Evolutionary conservation across 2,888 invertebrate species (phyloP).

Genomic region (Chrysotoxum bicinctum): DNA sequence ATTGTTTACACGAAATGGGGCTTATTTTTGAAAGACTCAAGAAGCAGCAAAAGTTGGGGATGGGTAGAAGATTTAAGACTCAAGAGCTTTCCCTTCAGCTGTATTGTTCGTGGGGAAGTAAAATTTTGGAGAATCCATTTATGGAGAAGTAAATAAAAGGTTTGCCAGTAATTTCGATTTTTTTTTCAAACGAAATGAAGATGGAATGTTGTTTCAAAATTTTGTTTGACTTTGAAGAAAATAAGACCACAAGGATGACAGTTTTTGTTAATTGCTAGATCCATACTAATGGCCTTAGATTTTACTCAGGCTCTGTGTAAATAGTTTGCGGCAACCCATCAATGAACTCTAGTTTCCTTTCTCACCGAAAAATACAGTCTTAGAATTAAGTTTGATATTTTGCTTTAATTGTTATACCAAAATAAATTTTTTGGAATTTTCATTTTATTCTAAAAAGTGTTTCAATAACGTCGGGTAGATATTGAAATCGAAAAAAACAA

Average conservation of each 20-base stretch:
- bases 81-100: slow-evolving; percentile 28
- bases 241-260: not conserved
- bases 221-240: not conserved
- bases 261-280: not conserved
- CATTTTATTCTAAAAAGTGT: no score
- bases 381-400: no score
- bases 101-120: slow-evolving; percentile 1
- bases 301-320: no score
- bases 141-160: slow-evolving; percentile 21
- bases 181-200: not conserved
- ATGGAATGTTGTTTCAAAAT: not conserved
- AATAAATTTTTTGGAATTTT: no score
- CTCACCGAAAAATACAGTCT: no score
- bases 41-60: not conserved
- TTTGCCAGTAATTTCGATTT: not conserved
- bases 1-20: slow-evolving; percentile 61
- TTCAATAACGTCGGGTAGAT: no score
- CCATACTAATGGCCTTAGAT: no score
- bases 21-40: not conserved
- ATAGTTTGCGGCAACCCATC: no score
- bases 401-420: no score
- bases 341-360: no score
- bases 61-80: not conserved
- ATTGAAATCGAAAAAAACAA: no score
- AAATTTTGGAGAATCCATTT: slow-evolving; percentile 37